Evolutionary conservation across 2,113 vertebrate genomes (phyloP).

Genomic region (Cervus canadensis): DNA sequence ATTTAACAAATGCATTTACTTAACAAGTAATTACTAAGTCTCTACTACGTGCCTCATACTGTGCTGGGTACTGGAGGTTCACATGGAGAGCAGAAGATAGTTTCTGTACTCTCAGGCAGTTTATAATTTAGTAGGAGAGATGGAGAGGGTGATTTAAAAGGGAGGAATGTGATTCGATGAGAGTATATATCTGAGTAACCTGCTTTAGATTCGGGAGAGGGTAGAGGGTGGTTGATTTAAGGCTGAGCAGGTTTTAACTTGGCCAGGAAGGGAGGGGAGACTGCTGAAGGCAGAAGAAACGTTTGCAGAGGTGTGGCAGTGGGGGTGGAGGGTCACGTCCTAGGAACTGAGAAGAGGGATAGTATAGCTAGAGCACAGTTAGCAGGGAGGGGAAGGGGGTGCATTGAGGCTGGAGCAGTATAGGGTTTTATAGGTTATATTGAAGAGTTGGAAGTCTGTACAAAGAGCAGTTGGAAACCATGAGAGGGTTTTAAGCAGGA

Average conservation of each 20-base stretch:
- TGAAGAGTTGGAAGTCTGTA: not conserved
- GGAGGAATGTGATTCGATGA: not conserved
- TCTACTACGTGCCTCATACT: not conserved
- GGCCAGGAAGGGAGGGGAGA: not conserved
- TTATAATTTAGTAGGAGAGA: slow-evolving; percentile 2
- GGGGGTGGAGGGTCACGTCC: not conserved
- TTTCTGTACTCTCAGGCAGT: not conserved
- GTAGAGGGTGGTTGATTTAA: not conserved
- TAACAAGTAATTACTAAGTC: not conserved
- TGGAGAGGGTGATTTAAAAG: not conserved
- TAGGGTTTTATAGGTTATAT: not conserved
- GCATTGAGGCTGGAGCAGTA: not conserved
- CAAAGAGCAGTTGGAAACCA: not conserved
- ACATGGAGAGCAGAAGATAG: not conserved
- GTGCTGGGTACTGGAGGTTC: not conserved
- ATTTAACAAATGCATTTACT: not conserved
- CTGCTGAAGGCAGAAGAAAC: not conserved
- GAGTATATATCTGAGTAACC: not conserved
- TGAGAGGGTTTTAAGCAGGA: not conserved
- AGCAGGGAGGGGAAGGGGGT: not conserved
- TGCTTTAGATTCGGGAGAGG: not conserved
- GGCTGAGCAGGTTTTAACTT: not conserved
- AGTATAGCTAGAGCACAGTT: not conserved
- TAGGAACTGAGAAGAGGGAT: not conserved
- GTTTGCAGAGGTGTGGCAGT: not conserved